Conservation (phyloP, 2,797 vertebrate genomes). For the Scolopax bukidnonensis region DNA sequence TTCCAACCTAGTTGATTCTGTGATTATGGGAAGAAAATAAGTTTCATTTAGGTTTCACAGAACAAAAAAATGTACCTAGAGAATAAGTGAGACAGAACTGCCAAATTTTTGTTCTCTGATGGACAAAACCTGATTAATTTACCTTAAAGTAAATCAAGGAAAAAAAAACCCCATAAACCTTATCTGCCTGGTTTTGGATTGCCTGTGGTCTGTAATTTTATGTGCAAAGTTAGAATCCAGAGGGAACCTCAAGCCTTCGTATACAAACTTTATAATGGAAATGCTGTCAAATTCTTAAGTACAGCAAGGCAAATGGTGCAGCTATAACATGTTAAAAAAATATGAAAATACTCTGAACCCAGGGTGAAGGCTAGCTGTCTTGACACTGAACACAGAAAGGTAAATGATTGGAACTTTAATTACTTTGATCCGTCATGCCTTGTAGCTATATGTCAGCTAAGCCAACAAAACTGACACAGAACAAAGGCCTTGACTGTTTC, state of each 20-base stretch:
- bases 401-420: constrained; percentile 98
- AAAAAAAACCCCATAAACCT: not conserved
- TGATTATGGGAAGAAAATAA: not conserved
- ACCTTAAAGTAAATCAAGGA: not conserved
- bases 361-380: constrained; percentile 82
- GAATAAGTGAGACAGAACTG: not conserved
- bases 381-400: constrained; percentile 89
- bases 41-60: not conserved
- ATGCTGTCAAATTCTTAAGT: constrained; percentile 59
- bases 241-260: constrained; percentile 23
- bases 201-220: not conserved
- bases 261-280: constrained; percentile 66
- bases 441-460: constrained; percentile 88
- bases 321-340: constrained; percentile 77
- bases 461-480: constrained; percentile 86
- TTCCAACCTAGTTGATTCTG: no score
- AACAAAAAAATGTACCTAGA: not conserved
- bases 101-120: not conserved
- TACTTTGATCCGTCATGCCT: constrained; percentile 94
- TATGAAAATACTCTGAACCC: constrained; percentile 79
- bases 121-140: not conserved
- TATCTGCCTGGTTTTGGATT: not conserved
- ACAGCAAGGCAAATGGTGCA: constrained; percentile 46
- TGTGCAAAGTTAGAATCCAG: constrained; percentile 17
- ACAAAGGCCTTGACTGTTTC: constrained; percentile 86